These are phyloP conservation scores for Labroides dimidiatus DNA, from an alignment of 2,797 vertebrate genomes.

Conservation along the genomic window DNA sequence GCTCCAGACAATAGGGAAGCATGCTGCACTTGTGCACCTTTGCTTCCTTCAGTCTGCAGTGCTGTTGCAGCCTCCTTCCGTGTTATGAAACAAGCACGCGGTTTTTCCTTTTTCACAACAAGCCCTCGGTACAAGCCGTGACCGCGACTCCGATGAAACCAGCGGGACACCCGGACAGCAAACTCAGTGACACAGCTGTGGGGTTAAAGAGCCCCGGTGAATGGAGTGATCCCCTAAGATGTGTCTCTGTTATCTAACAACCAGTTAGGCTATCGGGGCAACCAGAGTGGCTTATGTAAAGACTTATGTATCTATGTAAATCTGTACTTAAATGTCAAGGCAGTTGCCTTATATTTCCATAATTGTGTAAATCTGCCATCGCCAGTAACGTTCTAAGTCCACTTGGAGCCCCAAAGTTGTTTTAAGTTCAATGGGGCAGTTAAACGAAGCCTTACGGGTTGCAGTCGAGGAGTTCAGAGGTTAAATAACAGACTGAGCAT, in stretches of 20 bases:
- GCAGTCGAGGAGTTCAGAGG: slow-evolving; percentile 7
- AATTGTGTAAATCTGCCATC: not conserved
- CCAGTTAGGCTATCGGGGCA: slow-evolving; percentile 14
- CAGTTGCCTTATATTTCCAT: not conserved
- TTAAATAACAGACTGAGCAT: slow-evolving; percentile 11
- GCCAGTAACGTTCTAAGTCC: not conserved
- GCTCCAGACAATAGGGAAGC: slow-evolving; percentile 67
- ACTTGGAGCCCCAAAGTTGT: not conserved
- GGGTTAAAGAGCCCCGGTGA: slow-evolving; percentile 18
- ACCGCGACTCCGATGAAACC: slow-evolving; percentile 1
- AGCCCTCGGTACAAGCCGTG: slow-evolving; percentile 16
- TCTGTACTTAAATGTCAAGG: slow-evolving; percentile 5
- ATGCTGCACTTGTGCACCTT: slow-evolving; percentile 40
- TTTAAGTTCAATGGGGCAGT: not conserved
- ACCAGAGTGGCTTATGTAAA: slow-evolving; percentile 45
- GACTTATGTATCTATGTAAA: slow-evolving; percentile 42
- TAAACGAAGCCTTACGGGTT: not conserved
- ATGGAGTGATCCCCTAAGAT: not conserved
- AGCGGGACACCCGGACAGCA: slow-evolving; percentile 1
- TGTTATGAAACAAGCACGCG: slow-evolving; percentile 65
- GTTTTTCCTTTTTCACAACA: slow-evolving; percentile 4
- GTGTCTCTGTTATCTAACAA: slow-evolving; percentile 39
- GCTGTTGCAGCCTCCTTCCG: slow-evolving; percentile 49
- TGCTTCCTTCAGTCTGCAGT: slow-evolving; percentile 49
- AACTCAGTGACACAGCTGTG: slow-evolving; percentile 19